Conservation (phyloP, 1,140 invertebrate species). For the Achatina immaculata region DNA sequence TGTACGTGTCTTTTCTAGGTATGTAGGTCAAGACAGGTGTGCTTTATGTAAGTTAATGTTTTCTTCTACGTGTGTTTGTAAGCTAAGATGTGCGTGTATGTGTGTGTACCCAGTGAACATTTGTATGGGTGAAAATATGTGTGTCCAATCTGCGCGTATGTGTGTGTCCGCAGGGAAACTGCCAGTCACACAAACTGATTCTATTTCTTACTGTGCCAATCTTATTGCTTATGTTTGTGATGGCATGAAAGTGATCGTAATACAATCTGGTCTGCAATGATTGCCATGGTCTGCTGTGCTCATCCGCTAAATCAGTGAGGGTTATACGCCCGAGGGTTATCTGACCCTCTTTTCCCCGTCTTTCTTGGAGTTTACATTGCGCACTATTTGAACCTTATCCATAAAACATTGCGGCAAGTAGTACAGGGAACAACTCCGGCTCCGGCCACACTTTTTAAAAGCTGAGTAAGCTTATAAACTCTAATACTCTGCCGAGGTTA, state of each 20-base stretch:
- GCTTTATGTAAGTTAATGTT: background rate
- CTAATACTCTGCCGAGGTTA: background rate
- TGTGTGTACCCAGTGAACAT: background rate
- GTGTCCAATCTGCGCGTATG: background rate
- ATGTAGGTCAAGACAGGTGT: background rate
- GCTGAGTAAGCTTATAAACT: background rate
- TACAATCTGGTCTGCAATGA: background rate
- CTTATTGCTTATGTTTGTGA: background rate
- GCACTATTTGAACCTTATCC: no score
- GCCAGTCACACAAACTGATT: no score
- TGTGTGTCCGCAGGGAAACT: slow-evolving; percentile 14
- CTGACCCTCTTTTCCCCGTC: no score
- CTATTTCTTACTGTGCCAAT: background rate
- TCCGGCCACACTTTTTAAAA: no score
- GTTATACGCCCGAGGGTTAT: background rate
- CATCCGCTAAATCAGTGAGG: background rate
- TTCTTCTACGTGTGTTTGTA: background rate
- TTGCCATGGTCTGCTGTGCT: background rate
- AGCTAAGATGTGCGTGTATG: background rate
- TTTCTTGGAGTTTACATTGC: no score
- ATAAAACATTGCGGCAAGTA: no score
- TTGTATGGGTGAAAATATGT: background rate
- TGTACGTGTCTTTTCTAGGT: background rate
- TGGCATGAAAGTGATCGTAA: background rate
- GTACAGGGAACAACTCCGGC: no score